Evolutionary conservation across 2,888 invertebrate species (phyloP).

Genomic region (Crematogaster levior): DNA sequence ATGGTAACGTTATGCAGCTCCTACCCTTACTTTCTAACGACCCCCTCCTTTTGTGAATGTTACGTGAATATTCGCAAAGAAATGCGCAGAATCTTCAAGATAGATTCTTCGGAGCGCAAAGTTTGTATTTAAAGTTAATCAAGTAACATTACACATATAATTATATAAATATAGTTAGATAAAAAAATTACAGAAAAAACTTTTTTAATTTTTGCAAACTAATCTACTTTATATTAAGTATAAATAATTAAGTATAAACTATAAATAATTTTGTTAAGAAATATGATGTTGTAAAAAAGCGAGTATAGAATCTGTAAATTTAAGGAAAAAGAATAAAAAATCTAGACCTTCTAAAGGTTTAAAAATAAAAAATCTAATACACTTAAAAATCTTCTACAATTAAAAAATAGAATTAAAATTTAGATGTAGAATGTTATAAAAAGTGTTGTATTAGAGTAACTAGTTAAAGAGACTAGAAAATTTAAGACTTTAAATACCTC

Average conservation of each 20-base stretch:
- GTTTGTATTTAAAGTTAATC: slow-evolving; percentile 2
- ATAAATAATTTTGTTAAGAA: background rate
- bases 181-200: background rate
- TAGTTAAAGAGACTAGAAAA: background rate
- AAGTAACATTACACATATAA: background rate
- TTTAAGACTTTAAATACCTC: background rate
- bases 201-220: slow-evolving; percentile 4
- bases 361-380: background rate
- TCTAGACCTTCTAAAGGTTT: background rate
- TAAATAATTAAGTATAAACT: background rate
- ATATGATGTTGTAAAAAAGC: background rate
- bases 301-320: background rate
- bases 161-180: background rate
- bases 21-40: slow-evolving; percentile 73
- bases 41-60: slow-evolving; percentile 67
- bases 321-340: background rate
- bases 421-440: background rate
- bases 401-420: background rate
- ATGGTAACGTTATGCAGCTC: slow-evolving; percentile 81
- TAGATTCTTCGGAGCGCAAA: background rate
- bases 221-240: background rate
- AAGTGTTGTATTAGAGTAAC: background rate
- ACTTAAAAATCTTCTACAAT: slow-evolving; percentile 6
- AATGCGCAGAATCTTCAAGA: background rate
- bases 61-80: slow-evolving; percentile 1